phyloP scores from a whole-genome alignment of 2,797 vertebrate genomes.

The Neosalanx taihuensis region DNA sequence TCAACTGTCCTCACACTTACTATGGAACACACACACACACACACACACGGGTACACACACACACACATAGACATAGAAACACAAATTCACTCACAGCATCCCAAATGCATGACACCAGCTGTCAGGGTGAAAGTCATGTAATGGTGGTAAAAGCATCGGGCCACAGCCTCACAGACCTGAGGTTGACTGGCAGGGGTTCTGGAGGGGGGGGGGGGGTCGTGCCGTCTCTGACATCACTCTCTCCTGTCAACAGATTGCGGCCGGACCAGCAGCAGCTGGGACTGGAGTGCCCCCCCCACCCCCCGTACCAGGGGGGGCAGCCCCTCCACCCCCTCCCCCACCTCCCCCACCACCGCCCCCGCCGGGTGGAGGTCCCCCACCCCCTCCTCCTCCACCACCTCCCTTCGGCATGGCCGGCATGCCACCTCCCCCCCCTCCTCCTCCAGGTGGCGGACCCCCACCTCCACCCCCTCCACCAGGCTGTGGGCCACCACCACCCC shows the following conservation, averaged over 20 bases:
- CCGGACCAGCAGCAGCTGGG: slow-evolving; percentile 51
- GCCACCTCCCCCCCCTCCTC: slow-evolving; percentile 70
- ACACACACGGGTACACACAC: slow-evolving; percentile 2
- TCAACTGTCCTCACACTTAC: slow-evolving; percentile 12
- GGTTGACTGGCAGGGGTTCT: not conserved
- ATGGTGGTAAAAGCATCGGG: slow-evolving; percentile 36
- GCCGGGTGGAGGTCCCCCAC: slow-evolving; percentile 57
- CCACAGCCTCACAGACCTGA: not conserved
- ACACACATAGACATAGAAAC: not conserved
- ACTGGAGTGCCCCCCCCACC: slow-evolving; percentile 39
- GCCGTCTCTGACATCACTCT: slow-evolving; percentile 19
- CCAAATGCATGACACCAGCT: slow-evolving; percentile 1
- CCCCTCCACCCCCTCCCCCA: slow-evolving; percentile 60
- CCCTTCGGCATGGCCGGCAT: slow-evolving; percentile 49
- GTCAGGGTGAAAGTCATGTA: slow-evolving; percentile 21
- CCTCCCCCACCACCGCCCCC: slow-evolving; percentile 75
- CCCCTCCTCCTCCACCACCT: slow-evolving; percentile 62
- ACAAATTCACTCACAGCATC: not conserved
- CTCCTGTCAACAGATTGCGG: slow-evolving; percentile 57
- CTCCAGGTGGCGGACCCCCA: slow-evolving; percentile 68
- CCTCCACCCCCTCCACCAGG: slow-evolving; percentile 79
- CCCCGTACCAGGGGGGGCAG: slow-evolving; percentile 56
- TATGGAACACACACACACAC: not conserved
- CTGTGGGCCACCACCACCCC: slow-evolving; percentile 71
- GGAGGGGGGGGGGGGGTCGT: not conserved